Evolutionary conservation across 2,888 invertebrate genomes (phyloP).

Genomic region (Catocala nupta): DNA sequence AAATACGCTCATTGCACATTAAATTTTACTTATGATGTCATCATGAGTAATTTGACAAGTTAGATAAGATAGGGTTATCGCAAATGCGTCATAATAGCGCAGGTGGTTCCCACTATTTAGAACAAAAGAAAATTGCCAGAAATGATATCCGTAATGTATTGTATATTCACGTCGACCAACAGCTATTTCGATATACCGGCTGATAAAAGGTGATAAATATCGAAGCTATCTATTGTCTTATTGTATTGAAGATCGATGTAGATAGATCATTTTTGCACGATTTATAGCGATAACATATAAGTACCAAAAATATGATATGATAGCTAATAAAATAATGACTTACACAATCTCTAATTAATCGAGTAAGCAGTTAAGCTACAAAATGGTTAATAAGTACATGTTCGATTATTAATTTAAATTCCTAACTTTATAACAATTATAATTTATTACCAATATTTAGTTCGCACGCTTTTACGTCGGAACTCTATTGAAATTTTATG

Average conservation of each 20-base stretch:
- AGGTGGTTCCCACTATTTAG: slow-evolving; percentile 58
- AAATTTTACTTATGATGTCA: slow-evolving; percentile 66
- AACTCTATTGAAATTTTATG: slow-evolving; percentile 79
- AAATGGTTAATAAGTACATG: too few relatives aligned
- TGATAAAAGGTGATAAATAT: slow-evolving; percentile 38
- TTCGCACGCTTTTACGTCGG: slow-evolving; percentile 67
- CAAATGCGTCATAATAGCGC: slow-evolving; percentile 63
- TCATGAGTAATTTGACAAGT: slow-evolving; percentile 67
- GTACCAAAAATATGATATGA: background rate
- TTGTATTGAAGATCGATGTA: slow-evolving; percentile 1
- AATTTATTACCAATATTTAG: slow-evolving; percentile 24
- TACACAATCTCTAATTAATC: too few relatives aligned
- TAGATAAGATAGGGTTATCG: slow-evolving; percentile 70
- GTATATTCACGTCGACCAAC: slow-evolving; percentile 25
- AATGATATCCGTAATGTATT: slow-evolving; percentile 27
- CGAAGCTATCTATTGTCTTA: slow-evolving; percentile 4
- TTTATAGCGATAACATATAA: background rate
- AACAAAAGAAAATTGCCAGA: slow-evolving; percentile 59
- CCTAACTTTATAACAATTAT: slow-evolving; percentile 16
- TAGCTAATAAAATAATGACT: background rate
- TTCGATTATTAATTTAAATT: background rate
- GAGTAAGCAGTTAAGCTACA: too few relatives aligned
- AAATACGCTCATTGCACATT: slow-evolving; percentile 18
- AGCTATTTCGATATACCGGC: slow-evolving; percentile 7
- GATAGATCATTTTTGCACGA: slow-evolving; percentile 3